Evolutionary conservation across 2,797 vertebrate genomes (phyloP).

Genomic region (Notolepis coatsorum): DNA sequence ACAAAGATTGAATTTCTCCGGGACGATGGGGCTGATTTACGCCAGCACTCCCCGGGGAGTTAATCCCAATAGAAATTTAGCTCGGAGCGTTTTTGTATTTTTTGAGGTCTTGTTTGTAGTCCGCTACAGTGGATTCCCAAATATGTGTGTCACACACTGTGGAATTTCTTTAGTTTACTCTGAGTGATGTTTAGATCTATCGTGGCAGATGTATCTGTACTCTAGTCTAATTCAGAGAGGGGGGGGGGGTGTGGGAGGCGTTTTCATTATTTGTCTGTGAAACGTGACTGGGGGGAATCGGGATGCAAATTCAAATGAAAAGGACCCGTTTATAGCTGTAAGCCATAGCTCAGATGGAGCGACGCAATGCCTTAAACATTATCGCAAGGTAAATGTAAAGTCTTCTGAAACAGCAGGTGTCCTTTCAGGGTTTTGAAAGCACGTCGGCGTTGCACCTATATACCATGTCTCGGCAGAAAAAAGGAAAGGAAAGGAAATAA

Average conservation of each 20-base stretch:
- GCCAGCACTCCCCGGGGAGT: constrained; percentile 49
- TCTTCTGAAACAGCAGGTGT: constrained; percentile 33
- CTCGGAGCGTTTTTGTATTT: constrained; percentile 25
- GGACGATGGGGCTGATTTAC: constrained; percentile 58
- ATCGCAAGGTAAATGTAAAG: constrained; percentile 37
- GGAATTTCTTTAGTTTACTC: constrained; percentile 20
- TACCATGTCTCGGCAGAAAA: neutral
- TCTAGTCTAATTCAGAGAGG: neutral
- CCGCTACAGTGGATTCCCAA: constrained; percentile 23
- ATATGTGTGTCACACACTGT: constrained; percentile 29
- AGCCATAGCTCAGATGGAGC: constrained; percentile 19
- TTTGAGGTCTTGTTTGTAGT: constrained; percentile 29
- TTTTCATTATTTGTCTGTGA: constrained; percentile 1
- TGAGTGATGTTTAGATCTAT: constrained; percentile 11
- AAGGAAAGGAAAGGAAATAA: neutral
- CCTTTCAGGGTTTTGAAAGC: constrained; percentile 12
- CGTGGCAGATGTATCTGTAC: neutral
- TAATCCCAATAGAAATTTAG: constrained; percentile 53
- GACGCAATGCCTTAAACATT: constrained; percentile 22
- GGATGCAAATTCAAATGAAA: constrained; percentile 21
- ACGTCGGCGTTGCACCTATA: constrained; percentile 2
- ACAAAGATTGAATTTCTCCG: constrained; percentile 53
- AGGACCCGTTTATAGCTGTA: constrained; percentile 5
- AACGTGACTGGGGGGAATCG: constrained; percentile 18
- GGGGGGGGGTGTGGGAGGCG: constrained; percentile 12